phyloP scores from a whole-genome alignment of 2,113 vertebrate genomes.

The Phylloscopus trochiloides region DNA sequence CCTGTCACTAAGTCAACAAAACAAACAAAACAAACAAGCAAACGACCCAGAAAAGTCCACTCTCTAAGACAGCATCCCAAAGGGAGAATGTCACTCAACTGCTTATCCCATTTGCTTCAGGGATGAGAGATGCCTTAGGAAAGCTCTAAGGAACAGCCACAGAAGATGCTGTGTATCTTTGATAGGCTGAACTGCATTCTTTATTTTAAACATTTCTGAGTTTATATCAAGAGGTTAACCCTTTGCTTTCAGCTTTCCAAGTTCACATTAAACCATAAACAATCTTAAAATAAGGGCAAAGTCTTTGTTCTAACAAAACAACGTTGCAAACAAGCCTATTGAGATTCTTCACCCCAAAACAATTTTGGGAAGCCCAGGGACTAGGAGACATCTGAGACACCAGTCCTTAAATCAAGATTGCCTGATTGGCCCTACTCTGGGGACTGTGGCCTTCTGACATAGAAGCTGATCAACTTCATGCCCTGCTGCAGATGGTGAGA shows the following conservation, averaged over 20 bases:
- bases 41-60: background rate
- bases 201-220: background rate
- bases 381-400: background rate
- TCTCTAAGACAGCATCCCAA: background rate
- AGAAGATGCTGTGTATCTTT: background rate
- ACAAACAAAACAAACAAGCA: background rate
- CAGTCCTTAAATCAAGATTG: background rate
- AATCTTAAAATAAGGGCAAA: background rate
- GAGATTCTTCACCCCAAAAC: background rate
- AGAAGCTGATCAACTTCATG: background rate
- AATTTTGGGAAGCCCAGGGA: background rate
- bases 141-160: conserved; percentile 19
- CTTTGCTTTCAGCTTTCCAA: background rate
- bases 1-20: background rate
- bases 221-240: background rate
- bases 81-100: background rate
- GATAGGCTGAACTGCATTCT: background rate
- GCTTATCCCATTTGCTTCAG: background rate
- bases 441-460: background rate
- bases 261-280: background rate
- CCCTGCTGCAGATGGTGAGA: background rate
- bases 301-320: background rate
- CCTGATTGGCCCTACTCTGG: background rate
- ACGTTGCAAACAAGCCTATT: background rate
- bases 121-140: background rate